These are phyloP conservation scores for Acanthaster planci DNA, from an alignment of 35 echinoderm and acorn worm species.

Conservation along the genomic window DNA sequence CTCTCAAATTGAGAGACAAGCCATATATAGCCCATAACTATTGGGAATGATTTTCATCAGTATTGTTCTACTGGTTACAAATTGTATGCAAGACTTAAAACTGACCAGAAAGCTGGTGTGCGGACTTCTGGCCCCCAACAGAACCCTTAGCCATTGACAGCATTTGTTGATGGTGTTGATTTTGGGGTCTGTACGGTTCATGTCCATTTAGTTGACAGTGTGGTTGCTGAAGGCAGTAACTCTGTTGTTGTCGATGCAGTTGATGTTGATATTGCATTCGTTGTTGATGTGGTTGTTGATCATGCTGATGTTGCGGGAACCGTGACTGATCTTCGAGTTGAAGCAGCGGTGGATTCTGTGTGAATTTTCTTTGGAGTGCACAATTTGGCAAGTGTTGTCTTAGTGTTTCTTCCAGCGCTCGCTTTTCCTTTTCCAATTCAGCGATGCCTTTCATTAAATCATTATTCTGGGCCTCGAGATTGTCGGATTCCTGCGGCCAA, in stretches of 20 bases:
- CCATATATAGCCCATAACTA: no score
- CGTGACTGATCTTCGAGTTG: not conserved
- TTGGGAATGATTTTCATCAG: no score
- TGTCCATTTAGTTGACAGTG: no score
- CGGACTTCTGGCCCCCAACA: no score
- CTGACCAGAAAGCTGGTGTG: no score
- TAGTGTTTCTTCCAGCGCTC: slow-evolving; percentile 9
- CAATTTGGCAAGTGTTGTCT: slow-evolving; percentile 20
- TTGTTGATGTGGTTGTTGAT: not conserved
- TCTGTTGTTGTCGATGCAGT: not conserved
- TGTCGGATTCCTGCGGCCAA: slow-evolving; percentile 34
- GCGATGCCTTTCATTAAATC: slow-evolving; percentile 41
- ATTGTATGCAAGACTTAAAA: no score
- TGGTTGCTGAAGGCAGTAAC: no score
- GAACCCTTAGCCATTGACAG: not conserved
- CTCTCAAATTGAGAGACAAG: no score
- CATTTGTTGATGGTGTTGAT: slow-evolving; percentile 9
- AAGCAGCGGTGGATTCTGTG: not conserved
- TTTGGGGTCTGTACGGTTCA: not conserved
- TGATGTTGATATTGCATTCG: not conserved
- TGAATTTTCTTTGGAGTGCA: not conserved
- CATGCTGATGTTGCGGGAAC: not conserved
- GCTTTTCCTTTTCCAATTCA: slow-evolving; percentile 29
- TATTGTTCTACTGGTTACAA: no score
- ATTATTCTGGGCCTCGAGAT: slow-evolving; percentile 43